Percentiles rank a stretch among this genome's conserved stretches.
Evolutionary conservation across 2,888 invertebrate genomes (phyloP).

Genomic region (Matsumyia berberina): DNA sequence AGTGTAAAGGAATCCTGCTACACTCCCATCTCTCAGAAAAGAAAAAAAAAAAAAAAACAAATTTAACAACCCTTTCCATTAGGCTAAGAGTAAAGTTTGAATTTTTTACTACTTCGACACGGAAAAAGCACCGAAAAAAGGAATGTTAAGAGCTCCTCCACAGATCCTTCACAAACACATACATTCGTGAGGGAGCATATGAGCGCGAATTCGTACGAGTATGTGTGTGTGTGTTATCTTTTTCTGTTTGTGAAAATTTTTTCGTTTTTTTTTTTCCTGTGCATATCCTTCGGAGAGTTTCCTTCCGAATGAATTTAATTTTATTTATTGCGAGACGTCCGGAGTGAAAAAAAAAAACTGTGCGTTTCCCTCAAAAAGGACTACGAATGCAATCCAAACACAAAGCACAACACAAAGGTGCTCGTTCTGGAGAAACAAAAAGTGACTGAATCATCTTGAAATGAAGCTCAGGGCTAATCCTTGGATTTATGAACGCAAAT

Average conservation of each 20-base stretch:
- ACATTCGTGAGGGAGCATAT: background rate
- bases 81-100: slow-evolving; percentile 25
- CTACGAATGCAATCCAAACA: too few relatives aligned
- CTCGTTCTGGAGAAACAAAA: background rate
- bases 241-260: background rate
- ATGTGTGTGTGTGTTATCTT: background rate
- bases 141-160: background rate
- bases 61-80: slow-evolving; percentile 37
- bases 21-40: background rate
- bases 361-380: background rate
- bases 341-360: background rate
- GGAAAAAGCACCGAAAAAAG: background rate
- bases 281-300: background rate
- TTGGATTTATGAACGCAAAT: background rate
- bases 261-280: background rate
- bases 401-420: too few relatives aligned
- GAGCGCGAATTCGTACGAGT: slow-evolving; percentile 20
- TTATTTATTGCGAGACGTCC: slow-evolving; percentile 10
- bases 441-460: background rate
- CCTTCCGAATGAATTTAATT: slow-evolving; percentile 1
- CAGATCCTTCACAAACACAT: background rate
- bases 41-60: slow-evolving; percentile 10
- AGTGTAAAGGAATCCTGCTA: background rate
- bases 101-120: slow-evolving; percentile 26
- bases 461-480: slow-evolving; percentile 17